These are phyloP conservation scores for Acyrthosiphon pisum DNA, from an alignment of 1,140 invertebrate species.

Conservation along the genomic window DNA sequence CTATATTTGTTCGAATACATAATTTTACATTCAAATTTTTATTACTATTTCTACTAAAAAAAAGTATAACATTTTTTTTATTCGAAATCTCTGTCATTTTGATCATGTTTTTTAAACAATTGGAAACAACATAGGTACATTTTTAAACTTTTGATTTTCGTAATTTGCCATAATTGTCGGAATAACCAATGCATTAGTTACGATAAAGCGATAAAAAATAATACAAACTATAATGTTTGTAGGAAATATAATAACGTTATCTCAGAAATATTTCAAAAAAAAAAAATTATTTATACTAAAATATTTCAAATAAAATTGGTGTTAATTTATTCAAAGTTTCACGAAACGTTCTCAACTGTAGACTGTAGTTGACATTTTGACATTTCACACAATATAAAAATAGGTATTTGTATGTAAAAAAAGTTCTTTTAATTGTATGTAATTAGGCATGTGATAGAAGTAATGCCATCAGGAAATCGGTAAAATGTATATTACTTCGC, in stretches of 20 bases:
- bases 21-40: not conserved
- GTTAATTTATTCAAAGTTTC: not conserved
- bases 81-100: not conserved
- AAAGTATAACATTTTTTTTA: no score
- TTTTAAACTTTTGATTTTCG: not conserved
- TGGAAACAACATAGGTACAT: not conserved
- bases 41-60: not conserved
- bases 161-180: not conserved
- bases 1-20: not conserved
- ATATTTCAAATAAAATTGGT: not conserved
- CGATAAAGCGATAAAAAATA: not conserved
- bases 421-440: not conserved
- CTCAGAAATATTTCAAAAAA: no score
- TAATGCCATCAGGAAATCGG: no score
- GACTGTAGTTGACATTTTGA: not conserved
- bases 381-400: not conserved
- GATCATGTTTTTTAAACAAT: not conserved
- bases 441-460: no score
- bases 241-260: not conserved
- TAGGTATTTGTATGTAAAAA: not conserved
- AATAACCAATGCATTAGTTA: not conserved
- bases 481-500: not conserved
- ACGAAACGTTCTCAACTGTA: not conserved
- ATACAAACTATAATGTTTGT: not conserved
- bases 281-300: not conserved